These are phyloP conservation scores for Sarcophaga carnaria DNA, from an alignment of 2,888 invertebrate genomes.

Conservation along the genomic window DNA sequence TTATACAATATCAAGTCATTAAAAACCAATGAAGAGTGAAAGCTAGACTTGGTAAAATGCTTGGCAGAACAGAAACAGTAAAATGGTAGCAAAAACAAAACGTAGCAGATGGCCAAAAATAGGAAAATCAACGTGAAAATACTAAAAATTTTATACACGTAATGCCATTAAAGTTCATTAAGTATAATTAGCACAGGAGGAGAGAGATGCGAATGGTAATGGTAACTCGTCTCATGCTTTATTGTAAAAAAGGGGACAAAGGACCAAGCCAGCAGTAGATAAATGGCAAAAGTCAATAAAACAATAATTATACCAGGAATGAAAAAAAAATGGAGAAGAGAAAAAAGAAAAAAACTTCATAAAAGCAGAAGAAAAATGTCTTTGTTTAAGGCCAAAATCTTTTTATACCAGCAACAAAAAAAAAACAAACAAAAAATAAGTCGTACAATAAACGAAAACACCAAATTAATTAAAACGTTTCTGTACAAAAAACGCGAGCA, in stretches of 20 bases:
- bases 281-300: conserved; percentile 24
- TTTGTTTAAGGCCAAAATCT: neutral
- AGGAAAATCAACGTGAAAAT: conserved; percentile 18
- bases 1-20: conserved; percentile 64
- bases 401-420: conserved; percentile 4
- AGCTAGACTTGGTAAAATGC: conserved; percentile 50
- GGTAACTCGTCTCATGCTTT: neutral
- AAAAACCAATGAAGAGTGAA: conserved; percentile 71
- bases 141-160: conserved; percentile 70
- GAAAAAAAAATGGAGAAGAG: conserved; percentile 25
- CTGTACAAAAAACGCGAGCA: conserved; percentile 5
- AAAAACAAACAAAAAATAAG: conserved; percentile 9
- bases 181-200: conserved; percentile 71
- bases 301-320: conserved; percentile 18
- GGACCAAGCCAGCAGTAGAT: neutral
- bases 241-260: neutral
- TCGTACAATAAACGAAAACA: conserved; percentile 62
- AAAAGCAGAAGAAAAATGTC: conserved; percentile 4
- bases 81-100: neutral
- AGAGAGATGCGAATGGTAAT: conserved; percentile 2
- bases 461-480: conserved; percentile 68
- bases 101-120: neutral
- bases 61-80: neutral
- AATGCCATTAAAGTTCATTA: conserved; percentile 73
- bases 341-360: neutral